phyloP scores from a whole-genome alignment of 2,888 invertebrate genomes.

The Acanthacorydalis orientalis region DNA sequence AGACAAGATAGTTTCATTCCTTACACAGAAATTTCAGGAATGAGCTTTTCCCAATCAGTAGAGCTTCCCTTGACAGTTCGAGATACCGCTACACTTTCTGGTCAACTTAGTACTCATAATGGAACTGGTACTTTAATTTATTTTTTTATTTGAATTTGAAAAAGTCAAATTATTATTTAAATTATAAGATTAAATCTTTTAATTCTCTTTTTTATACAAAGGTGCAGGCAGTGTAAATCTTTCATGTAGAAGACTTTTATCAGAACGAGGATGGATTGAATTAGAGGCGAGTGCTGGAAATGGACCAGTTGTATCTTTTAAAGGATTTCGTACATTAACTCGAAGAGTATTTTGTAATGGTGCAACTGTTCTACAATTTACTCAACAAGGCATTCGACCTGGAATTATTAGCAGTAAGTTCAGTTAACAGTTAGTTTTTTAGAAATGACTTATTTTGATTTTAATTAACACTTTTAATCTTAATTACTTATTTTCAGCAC shows the following conservation, averaged over 20 bases:
- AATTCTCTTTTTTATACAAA: conserved; percentile 13
- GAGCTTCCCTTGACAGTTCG: conserved; percentile 79
- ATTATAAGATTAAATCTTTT: neutral
- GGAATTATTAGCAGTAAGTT: conserved; percentile 59
- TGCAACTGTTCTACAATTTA: conserved; percentile 58
- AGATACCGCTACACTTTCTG: conserved; percentile 71
- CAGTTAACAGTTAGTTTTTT: neutral
- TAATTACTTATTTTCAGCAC: conserved; percentile 30
- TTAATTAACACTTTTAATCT: neutral
- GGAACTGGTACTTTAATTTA: conserved; percentile 46
- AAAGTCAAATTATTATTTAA: neutral
- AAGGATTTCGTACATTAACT: conserved; percentile 60
- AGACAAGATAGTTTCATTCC: conserved; percentile 43
- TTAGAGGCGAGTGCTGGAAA: conserved; percentile 72
- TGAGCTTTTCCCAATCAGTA: conserved; percentile 83
- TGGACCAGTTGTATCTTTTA: conserved; percentile 61
- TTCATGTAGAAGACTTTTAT: conserved; percentile 58
- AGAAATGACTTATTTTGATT: conserved; percentile 1
- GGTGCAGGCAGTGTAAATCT: conserved; percentile 64
- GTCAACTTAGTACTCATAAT: conserved; percentile 71
- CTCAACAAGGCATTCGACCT: conserved; percentile 57
- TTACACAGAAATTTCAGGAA: conserved; percentile 76
- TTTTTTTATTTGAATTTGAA: neutral
- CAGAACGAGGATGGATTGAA: conserved; percentile 79
- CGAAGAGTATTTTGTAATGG: conserved; percentile 61